Evolutionary conservation across 2,888 invertebrate genomes (phyloP).

Genomic region (Thelaira solivaga): DNA sequence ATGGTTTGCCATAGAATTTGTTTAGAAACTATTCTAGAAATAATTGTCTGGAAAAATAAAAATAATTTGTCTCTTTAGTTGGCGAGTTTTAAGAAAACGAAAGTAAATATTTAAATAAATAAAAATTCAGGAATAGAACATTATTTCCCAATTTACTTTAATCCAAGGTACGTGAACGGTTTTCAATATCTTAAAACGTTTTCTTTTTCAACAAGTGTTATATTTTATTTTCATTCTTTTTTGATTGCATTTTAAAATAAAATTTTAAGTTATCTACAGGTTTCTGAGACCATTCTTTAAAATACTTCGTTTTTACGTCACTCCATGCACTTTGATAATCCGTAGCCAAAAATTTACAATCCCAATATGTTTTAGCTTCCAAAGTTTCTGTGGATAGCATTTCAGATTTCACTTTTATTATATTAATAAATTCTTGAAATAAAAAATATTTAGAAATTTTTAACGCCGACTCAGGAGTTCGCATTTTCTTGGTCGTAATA

Average conservation of each 20-base stretch:
- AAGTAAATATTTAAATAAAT: no score
- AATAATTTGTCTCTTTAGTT: no score
- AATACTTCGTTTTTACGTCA: constrained; percentile 77
- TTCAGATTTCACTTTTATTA: constrained; percentile 73
- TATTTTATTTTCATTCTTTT: constrained; percentile 1
- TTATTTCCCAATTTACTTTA: no score
- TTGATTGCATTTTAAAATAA: background rate
- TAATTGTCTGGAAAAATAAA: no score
- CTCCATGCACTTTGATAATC: constrained; percentile 77
- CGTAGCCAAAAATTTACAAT: constrained; percentile 67
- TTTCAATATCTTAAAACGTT: no score
- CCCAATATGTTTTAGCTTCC: constrained; percentile 64
- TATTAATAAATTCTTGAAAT: constrained; percentile 77
- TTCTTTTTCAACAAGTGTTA: no score
- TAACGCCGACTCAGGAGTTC: constrained; percentile 77
- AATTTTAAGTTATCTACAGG: constrained; percentile 70
- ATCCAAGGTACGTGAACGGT: no score
- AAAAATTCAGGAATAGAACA: no score
- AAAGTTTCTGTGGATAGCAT: constrained; percentile 59
- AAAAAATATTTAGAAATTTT: constrained; percentile 80
- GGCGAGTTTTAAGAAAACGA: no score
- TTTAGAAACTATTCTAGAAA: no score
- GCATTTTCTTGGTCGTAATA: constrained; percentile 82
- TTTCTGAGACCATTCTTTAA: constrained; percentile 80
- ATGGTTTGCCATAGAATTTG: no score